Conservation (phyloP, 2,888 invertebrate genomes). For the Palloptera scutellata region DNA sequence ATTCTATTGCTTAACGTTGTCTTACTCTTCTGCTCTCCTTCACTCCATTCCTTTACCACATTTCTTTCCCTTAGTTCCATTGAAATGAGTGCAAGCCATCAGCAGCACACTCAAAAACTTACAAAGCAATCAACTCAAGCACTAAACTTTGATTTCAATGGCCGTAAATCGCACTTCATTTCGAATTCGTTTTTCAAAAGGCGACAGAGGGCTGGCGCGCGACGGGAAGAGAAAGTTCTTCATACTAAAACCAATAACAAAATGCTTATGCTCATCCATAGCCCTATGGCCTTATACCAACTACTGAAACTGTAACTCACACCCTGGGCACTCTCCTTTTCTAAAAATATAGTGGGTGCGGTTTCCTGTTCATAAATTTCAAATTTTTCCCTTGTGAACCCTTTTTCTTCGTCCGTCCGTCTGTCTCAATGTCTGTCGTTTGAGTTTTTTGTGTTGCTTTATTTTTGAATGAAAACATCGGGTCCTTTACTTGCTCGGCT, state of each 20-base stretch:
- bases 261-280: too few species aligned
- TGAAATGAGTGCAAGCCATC: too few species aligned
- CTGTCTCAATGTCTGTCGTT: constrained; percentile 8
- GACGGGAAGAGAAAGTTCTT: too few species aligned
- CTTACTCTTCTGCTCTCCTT: neutral
- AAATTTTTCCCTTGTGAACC: constrained; percentile 25
- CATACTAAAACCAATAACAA: too few species aligned
- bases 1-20: neutral
- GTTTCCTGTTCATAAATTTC: constrained; percentile 59
- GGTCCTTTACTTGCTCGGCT: neutral
- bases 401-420: neutral
- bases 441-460: constrained; percentile 7
- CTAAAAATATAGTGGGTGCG: constrained; percentile 42
- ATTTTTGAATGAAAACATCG: constrained; percentile 17
- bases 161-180: constrained; percentile 56
- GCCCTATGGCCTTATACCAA: too few species aligned
- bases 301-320: too few species aligned
- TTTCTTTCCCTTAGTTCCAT: too few species aligned
- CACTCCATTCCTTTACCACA: too few species aligned
- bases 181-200: constrained; percentile 26
- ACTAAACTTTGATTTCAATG: constrained; percentile 57
- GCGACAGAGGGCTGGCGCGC: too few species aligned
- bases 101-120: too few species aligned
- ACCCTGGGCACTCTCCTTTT: too few species aligned
- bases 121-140: constrained; percentile 50